Evolutionary conservation across 2,888 invertebrate species (phyloP).

Genomic region (Leptothorax acervorum): DNA sequence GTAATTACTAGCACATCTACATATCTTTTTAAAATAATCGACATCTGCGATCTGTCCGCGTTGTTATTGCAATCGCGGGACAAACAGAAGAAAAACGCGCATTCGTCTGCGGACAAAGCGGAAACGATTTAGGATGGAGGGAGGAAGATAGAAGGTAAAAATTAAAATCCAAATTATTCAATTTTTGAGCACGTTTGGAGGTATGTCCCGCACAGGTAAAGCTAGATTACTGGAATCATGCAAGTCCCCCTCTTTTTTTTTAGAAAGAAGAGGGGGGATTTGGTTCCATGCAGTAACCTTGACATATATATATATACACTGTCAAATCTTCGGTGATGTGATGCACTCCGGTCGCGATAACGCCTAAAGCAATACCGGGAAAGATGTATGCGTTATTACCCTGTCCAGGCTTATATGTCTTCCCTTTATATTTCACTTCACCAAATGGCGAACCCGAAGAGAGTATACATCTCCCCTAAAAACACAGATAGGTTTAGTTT

Average conservation of each 20-base stretch:
- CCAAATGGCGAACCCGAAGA: conserved; percentile 99
- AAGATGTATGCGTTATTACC: conserved; percentile 99
- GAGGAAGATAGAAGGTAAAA: not conserved
- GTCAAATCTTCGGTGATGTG: conserved; percentile 97
- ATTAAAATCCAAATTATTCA: not conserved
- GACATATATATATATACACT: not conserved
- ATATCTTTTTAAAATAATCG: not conserved
- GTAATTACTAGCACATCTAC: conserved; percentile 1
- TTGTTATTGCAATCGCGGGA: not conserved
- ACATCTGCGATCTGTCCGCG: not conserved
- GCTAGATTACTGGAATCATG: no score
- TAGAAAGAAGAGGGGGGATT: not conserved
- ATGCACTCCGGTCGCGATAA: conserved; percentile 95
- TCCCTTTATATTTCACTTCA: conserved; percentile 92
- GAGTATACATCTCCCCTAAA: conserved; percentile 96
- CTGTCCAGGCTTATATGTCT: conserved; percentile 96
- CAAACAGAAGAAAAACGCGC: not conserved
- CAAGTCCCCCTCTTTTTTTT: no score
- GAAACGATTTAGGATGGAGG: not conserved
- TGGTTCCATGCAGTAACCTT: not conserved
- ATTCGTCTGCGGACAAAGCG: not conserved
- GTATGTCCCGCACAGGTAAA: not conserved
- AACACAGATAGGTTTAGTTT: not conserved
- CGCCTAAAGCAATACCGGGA: conserved; percentile 98
- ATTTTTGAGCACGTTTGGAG: not conserved